These are phyloP conservation scores for Teleogryllus occipitalis DNA, from an alignment of 1,140 invertebrate species.

Conservation along the genomic window DNA sequence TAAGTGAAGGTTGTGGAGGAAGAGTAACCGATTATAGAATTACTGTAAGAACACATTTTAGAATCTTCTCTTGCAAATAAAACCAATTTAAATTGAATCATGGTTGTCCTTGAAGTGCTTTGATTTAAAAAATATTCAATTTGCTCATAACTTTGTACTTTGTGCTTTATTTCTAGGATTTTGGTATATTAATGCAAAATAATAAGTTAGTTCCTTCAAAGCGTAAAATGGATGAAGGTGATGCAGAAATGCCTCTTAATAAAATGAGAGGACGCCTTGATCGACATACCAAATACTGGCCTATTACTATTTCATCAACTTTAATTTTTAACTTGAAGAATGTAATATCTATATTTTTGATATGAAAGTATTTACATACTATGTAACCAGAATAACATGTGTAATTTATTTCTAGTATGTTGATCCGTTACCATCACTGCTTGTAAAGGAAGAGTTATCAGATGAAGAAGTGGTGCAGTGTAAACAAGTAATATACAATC, in stretches of 20 bases:
- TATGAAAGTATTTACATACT: too few relatives aligned
- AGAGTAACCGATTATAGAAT: conserved; percentile 86
- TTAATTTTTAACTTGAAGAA: conserved; percentile 81
- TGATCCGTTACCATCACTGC: conserved; percentile 67
- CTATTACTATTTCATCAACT: conserved; percentile 82
- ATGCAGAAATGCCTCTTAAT: conserved; percentile 41
- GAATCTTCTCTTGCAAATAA: background rate
- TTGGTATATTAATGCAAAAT: conserved; percentile 78
- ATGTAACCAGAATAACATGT: too few relatives aligned
- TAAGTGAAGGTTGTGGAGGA: conserved; percentile 87
- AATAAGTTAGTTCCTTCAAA: conserved; percentile 69
- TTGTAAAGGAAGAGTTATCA: conserved; percentile 73
- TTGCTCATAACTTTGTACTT: background rate
- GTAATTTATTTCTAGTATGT: conserved; percentile 49
- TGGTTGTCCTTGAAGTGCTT: background rate
- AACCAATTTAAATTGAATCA: background rate
- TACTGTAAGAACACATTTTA: conserved; percentile 34
- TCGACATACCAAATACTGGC: conserved; percentile 83
- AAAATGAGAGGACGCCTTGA: conserved; percentile 61
- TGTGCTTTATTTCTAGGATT: conserved; percentile 55
- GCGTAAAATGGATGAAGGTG: conserved; percentile 26
- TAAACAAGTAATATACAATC: conserved; percentile 73
- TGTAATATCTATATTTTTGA: conserved; percentile 41
- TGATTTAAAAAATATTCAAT: background rate
- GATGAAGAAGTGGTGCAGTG: conserved; percentile 82